Evolutionary conservation across 2,888 invertebrate species (phyloP), one percentile per base, ranked within the genome.

Genomic region (Xanthia icteritia): DNA sequence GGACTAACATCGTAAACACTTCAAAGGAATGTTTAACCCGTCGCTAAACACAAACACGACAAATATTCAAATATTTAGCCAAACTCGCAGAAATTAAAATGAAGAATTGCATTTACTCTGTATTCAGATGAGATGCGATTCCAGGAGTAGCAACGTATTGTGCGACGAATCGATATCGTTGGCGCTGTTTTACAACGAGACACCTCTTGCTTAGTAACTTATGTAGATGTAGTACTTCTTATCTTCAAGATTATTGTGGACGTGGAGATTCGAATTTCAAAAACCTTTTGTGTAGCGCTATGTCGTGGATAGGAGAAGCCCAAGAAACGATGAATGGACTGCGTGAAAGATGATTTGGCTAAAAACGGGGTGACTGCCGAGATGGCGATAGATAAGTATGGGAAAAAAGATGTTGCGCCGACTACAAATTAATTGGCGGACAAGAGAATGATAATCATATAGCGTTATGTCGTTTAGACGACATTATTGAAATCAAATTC

Each of bases 141-240:
- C 84, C 64, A 86, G 74, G 72, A 86, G 86, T 78, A 72, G 66
- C 70, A 70, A 64, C 54, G 86, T 86, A 83, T 84, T 84, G 83
- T 84, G 80, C 61, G 72, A 72, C 84, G 65, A 84, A 86, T 84
- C 83, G 79, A 84, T 87, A 85, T 20, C 36, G 76, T 39, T 66
- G 68, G 76, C 76, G 73, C 68, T 79, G 86, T 76, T 79, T 85
- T 87, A 81, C 82, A 81, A 6, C 31, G 73, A 87, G 77, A 87
- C 87, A 87, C 71, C 69, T 81, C 67, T 58, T 27, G 66, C 66
- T 73, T 58, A 27, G 54, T 58, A 65, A 51, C 36, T 54, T 66
- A 72, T 54, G 54, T 73, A 71, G 73, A 69, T 58, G 39, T 69
- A 39, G 54, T 9, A 15, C 27, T 31, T 60, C 36, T 31, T 31